phyloP scores from a whole-genome alignment of 2,888 invertebrate genomes.

The Phasia obesa region DNA sequence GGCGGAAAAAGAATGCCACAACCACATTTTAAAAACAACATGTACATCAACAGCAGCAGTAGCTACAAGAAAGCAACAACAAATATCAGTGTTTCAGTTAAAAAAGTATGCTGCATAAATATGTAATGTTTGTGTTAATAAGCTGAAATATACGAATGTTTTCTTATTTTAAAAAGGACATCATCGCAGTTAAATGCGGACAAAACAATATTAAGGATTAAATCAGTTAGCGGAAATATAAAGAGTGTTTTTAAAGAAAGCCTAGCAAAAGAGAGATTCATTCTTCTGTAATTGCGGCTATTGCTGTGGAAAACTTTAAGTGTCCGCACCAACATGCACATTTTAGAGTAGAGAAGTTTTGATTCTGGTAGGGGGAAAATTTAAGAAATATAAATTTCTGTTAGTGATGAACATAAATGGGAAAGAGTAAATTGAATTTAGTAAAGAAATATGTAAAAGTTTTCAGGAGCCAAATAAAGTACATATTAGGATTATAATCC shows the following conservation, averaged over 20 bases:
- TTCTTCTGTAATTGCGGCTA: constrained; percentile 10
- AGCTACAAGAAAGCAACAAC: constrained; percentile 15
- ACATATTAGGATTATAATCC: no score
- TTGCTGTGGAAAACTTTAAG: constrained; percentile 36
- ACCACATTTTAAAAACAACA: constrained; percentile 57
- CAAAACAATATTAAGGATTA: constrained; percentile 42
- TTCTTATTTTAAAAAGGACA: constrained; percentile 31
- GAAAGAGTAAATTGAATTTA: no score
- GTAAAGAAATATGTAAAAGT: background rate
- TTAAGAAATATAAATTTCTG: no score
- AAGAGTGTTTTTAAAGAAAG: constrained; percentile 11
- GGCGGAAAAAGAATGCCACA: constrained; percentile 61
- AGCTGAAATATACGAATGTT: constrained; percentile 22
- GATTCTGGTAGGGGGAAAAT: background rate
- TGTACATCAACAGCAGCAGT: constrained; percentile 29
- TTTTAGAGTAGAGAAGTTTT: constrained; percentile 2
- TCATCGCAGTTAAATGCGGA: constrained; percentile 26
- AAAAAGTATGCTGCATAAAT: constrained; percentile 2
- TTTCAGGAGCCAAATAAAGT: background rate
- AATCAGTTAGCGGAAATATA: constrained; percentile 40
- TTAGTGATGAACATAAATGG: no score
- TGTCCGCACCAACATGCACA: background rate
- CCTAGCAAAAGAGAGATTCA: background rate
- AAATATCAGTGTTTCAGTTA: constrained; percentile 34
- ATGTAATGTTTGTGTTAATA: constrained; percentile 1